Conservation (phyloP, 2,888 invertebrate genomes). For the Cryptophagus acutangulus region DNA sequence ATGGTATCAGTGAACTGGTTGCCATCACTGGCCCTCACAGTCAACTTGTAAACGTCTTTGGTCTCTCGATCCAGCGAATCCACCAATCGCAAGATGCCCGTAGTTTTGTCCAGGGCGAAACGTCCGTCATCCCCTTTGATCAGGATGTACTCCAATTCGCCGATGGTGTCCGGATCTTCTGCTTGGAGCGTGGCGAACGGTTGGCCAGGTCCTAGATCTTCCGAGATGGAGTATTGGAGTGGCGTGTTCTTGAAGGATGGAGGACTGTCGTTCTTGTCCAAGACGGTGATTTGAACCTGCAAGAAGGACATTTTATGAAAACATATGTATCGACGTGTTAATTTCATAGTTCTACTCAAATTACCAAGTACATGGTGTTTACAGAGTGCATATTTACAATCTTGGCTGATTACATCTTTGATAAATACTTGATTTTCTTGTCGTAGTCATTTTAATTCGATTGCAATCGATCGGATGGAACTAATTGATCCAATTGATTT, state of each 20-base stretch:
- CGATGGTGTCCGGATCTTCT: slow-evolving; percentile 80
- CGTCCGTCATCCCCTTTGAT: slow-evolving; percentile 61
- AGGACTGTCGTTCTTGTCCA: slow-evolving; percentile 94
- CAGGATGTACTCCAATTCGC: slow-evolving; percentile 69
- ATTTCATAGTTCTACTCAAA: slow-evolving; percentile 14
- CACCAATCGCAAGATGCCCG: slow-evolving; percentile 68
- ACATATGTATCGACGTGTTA: slow-evolving; percentile 15
- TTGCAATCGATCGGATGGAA: too few species aligned
- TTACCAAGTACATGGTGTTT: slow-evolving; percentile 19
- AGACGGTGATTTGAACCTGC: slow-evolving; percentile 78
- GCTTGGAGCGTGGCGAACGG: slow-evolving; percentile 72
- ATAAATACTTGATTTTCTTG: too few species aligned
- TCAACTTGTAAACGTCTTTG: slow-evolving; percentile 70
- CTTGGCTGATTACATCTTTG: slow-evolving; percentile 21
- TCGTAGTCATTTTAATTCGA: too few species aligned
- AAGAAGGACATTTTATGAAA: slow-evolving; percentile 5
- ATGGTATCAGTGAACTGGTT: slow-evolving; percentile 77
- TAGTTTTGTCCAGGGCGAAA: slow-evolving; percentile 66
- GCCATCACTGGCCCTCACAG: slow-evolving; percentile 83
- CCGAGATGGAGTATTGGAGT: slow-evolving; percentile 71
- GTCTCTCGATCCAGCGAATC: slow-evolving; percentile 82
- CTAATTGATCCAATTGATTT: too few species aligned
- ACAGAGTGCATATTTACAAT: slow-evolving; percentile 18
- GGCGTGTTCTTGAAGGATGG: slow-evolving; percentile 77
- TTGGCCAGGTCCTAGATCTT: slow-evolving; percentile 79